Evolutionary conservation across 2,113 vertebrate species (phyloP).

Genomic region (Vicugna pacos): DNA sequence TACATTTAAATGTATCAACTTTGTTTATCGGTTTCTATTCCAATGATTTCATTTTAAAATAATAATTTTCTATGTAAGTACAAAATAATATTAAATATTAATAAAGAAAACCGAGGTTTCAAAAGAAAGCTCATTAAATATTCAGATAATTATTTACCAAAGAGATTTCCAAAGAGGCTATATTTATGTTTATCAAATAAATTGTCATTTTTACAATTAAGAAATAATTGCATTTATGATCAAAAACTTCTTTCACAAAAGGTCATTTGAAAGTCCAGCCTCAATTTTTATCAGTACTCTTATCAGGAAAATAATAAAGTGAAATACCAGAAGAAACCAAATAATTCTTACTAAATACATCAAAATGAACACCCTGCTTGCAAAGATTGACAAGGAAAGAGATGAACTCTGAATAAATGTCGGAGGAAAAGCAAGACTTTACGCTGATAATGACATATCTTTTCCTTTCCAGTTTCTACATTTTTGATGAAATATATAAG

Average conservation of each 20-base stretch:
- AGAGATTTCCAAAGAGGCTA: slow-evolving; percentile 33
- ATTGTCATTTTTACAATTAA: slow-evolving; percentile 5
- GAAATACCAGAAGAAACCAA: neutral
- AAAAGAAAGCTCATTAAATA: slow-evolving; percentile 53
- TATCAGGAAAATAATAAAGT: slow-evolving; percentile 30
- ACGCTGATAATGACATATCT: neutral
- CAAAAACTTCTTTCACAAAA: slow-evolving; percentile 32
- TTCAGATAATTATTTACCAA: slow-evolving; percentile 16
- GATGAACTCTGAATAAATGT: neutral
- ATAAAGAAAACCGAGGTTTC: slow-evolving; percentile 35
- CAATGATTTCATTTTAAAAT: slow-evolving; percentile 55
- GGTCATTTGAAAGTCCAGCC: slow-evolving; percentile 28
- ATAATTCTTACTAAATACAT: slow-evolving; percentile 23
- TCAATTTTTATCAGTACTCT: neutral
- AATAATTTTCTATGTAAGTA: slow-evolving; percentile 25
- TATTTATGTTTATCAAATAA: slow-evolving; percentile 66
- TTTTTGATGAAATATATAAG: neutral
- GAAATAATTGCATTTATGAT: slow-evolving; percentile 41
- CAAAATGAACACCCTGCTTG: slow-evolving; percentile 5
- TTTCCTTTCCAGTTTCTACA: slow-evolving; percentile 14
- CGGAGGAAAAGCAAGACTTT: neutral
- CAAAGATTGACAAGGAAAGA: slow-evolving; percentile 10
- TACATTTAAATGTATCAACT: neutral
- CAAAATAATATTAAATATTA: neutral
- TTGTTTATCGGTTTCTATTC: slow-evolving; percentile 20